Base-by-base conservation (phyloP, 2,888 invertebrate species). In the Ypsolopha scabrella region DNA sequence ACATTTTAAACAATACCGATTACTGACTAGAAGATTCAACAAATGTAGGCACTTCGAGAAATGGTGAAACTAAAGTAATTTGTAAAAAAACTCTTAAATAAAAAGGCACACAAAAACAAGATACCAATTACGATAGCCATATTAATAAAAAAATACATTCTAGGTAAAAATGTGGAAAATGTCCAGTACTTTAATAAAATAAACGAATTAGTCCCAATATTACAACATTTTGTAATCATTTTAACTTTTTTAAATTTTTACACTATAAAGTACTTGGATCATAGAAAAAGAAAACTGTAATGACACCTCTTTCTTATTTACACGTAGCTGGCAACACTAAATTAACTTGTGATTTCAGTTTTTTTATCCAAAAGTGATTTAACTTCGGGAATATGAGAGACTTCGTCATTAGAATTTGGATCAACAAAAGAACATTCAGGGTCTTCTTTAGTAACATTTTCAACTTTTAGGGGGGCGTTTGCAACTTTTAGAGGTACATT, bases 281-380 rank as follows among this genome's bases (percentile, higher is more conserved):
- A 11, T 4, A 10, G 38, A 10, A 8, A 10, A 38, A n/a, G 6
- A 8, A 10, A 38, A n/a, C 38, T 38, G 14, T 43, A 43, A 43
- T 8, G 11, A 9, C 11, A 36, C 37, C 37, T 48, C 13, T 36
- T 37, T 37, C 1, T 39, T 11, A 39, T 39, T n/a, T 39, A 39
- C 11, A 39, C n/a, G n/a, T n/a, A n/a, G 6, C 39, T 39, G 9
- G 24, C 24, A 24, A 24, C 24, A 24, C 24, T 24, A 24, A 24
- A 24, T 24, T 24, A 24, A 24, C 24, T 24, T 3, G 24, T 24
- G 24, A 24, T 24, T 4, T 24, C 34, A 33, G 9, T 13, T n/a
- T 43, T 48, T 11, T 14, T 13, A 39, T 48, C 48, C 48, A 44
- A 14, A 3, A 52, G 50, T 9, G 52, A 52, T 43, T 52, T 52